Base-by-base conservation (phyloP, 2,888 invertebrate genomes). In the Ypsolopha sequella region DNA sequence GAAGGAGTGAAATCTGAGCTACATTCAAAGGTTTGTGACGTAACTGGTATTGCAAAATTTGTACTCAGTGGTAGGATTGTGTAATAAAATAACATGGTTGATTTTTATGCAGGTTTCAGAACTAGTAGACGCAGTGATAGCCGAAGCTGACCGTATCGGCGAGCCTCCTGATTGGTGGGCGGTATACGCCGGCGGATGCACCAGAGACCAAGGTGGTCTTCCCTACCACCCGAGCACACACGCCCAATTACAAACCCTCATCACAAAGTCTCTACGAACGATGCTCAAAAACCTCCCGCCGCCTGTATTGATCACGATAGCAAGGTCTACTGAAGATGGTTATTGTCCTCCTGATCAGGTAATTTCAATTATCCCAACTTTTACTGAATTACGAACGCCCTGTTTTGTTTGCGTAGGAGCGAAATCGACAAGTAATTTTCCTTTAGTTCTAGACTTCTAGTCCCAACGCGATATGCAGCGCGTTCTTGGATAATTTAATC, bases 141-240 rank as follows among this genome's bases (percentile, higher is more conserved):
- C 55, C 36, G 88, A 65, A 70, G 87, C 80, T 24, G 70, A 87
- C 53, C 91, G 92, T 62, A 70, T 87, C 3, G 89, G 90, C 10
- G 86, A 89, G 14, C 88, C 90, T 46, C 90, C 95, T 41, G 93
- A 95, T 68, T 96, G 94, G 93, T 88, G 90, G 67, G 80, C 94
- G 53, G 88, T 97, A 7, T 95, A 93, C 66, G 93, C 95, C 61
- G 95, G 94, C 38, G 97, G 97, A 4, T 95, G 95, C 69, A 97
- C 97, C 0, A 91, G 93, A 55, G 96, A 97, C 68, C 92, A 94
- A 62, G 91, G 91, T 6, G 95, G 94, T 24, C 76, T 97, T 51
- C 97, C 97, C 0, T 91, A 95, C 74, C 95, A 97, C 69, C 90
- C 94, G 24, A 93, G 94, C 56, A 88, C 89, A 0, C 78, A 87